Conservation (phyloP, 2,888 invertebrate species). For the Holacanthella duospinosa region DNA sequence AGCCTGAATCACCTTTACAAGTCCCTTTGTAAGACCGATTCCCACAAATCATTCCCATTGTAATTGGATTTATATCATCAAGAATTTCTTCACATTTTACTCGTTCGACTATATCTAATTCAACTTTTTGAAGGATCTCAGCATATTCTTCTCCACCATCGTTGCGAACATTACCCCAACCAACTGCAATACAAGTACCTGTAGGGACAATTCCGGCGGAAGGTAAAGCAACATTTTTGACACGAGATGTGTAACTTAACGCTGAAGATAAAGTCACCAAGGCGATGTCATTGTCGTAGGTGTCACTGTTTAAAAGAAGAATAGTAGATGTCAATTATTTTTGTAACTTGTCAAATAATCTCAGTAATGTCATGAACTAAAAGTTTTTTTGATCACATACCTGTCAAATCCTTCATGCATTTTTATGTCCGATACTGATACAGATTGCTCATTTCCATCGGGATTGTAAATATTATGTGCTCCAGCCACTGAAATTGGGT, state of each 20-base stretch:
- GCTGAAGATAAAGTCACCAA: slow-evolving; percentile 36
- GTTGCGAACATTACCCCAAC: slow-evolving; percentile 39
- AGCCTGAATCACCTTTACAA: slow-evolving; percentile 43
- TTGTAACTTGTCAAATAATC: not conserved
- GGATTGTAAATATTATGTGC: slow-evolving; percentile 38
- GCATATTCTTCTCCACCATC: slow-evolving; percentile 29
- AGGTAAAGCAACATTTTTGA: slow-evolving; percentile 14
- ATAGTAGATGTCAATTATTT: not conserved
- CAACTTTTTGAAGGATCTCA: slow-evolving; percentile 38
- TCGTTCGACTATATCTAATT: slow-evolving; percentile 36
- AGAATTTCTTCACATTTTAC: slow-evolving; percentile 33
- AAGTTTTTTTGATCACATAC: slow-evolving; percentile 11
- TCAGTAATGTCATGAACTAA: not conserved
- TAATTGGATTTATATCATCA: slow-evolving; percentile 16
- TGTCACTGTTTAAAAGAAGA: slow-evolving; percentile 18
- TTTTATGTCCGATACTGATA: slow-evolving; percentile 3
- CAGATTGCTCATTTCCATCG: slow-evolving; percentile 37
- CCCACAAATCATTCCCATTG: slow-evolving; percentile 25
- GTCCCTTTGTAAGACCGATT: slow-evolving; percentile 12
- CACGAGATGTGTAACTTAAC: slow-evolving; percentile 25
- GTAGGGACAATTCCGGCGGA: slow-evolving; percentile 11
- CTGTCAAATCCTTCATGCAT: slow-evolving; percentile 14
- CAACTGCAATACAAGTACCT: slow-evolving; percentile 37
- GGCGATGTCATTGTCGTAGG: slow-evolving; percentile 39
- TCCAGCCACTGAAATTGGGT: slow-evolving; percentile 40